A percentile compares a stretch with the other conserved stretches of the same genome.
phyloP scores from a whole-genome alignment of 2,113 vertebrate species.

The Bagarius yarrelli region DNA sequence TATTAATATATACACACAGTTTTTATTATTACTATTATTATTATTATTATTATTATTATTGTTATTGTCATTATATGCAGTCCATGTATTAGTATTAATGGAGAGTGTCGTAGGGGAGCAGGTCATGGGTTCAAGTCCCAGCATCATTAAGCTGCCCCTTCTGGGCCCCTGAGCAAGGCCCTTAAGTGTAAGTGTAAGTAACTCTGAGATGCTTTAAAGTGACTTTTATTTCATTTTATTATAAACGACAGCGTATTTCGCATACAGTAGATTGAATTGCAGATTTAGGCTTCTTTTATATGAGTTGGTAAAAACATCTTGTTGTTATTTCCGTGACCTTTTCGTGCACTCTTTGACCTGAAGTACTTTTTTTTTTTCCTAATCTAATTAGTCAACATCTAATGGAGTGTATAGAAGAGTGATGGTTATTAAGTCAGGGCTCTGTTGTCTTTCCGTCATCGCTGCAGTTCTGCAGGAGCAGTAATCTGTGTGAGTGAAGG shows the following conservation, averaged over 20 bases:
- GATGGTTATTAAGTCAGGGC: not conserved
- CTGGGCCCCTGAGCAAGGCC: too few relatives aligned
- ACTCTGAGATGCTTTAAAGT: too few relatives aligned
- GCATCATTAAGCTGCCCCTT: too few relatives aligned
- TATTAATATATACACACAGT: too few relatives aligned
- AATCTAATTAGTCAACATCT: conserved; percentile 33
- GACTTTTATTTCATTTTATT: too few relatives aligned
- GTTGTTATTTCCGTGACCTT: not conserved
- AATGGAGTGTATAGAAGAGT: conserved; percentile 14
- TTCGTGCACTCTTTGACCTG: not conserved
- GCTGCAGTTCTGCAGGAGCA: conserved; percentile 20
- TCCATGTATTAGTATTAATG: too few relatives aligned
- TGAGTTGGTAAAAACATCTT: not conserved
- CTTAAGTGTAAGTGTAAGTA: too few relatives aligned
- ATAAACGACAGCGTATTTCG: not conserved
- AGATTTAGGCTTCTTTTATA: not conserved
- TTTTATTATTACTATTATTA: too few relatives aligned
- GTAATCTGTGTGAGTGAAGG: conserved; percentile 33
- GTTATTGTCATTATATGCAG: too few relatives aligned
- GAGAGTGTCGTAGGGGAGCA: too few relatives aligned
- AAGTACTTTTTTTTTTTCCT: not conserved
- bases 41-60: too few relatives aligned
- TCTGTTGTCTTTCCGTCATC: conserved; percentile 38
- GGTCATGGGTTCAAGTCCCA: too few relatives aligned
- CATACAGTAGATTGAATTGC: not conserved